Base-by-base conservation (phyloP, 2,888 invertebrate species). In the Penaeus monodon region DNA sequence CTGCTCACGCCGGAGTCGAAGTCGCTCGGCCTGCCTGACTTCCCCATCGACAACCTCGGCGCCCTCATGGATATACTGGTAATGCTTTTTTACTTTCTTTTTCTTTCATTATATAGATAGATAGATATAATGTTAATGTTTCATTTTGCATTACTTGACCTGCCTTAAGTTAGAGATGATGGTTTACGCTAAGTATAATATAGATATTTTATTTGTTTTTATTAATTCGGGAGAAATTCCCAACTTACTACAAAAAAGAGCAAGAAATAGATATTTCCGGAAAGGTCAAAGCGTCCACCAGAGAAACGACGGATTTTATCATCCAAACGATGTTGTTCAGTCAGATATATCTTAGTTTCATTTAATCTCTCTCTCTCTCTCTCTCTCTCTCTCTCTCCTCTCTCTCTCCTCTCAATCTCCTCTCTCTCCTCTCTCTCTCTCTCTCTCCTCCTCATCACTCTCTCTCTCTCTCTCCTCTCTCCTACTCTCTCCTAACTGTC, bases 1-100 rank as follows among this genome's bases (percentile, higher is more conserved):
- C 82, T 90, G 29, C 85, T 84, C 73, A 76, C 83, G 2, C 73
- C 85, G 76, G 88, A 90, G 73, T 88, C 86, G 33, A 90, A 88
- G 68, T 38, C 83, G 24, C 93, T 97, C 85, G 95, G 95, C 85
- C 93, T 99, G 86, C 98, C 98, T 0, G 97, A 98, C 93, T 98
- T 98, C 92, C 98, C 99, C 0, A 92, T 97, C 2, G 97, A 97
- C 91, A 97, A 95, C 92, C 92, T 98, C 80, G 92, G 93, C 0
- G 92, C 94, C 10, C 95, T 95, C 63, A 95, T 95, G 7, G 92
- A 93, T 89, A 94, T 97, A 89, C 91, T 97, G 94, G 96, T 95
- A 93, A 92, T 92, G 88, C 2, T 79, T n/a, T 44, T n/a, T 1
- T 57, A 76, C 22, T 63, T 2, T 70, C 38, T 24, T 4, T 70